phyloP scores from a whole-genome alignment of 2,888 invertebrate species.

The Acanthococcus lagerstroemiae region DNA sequence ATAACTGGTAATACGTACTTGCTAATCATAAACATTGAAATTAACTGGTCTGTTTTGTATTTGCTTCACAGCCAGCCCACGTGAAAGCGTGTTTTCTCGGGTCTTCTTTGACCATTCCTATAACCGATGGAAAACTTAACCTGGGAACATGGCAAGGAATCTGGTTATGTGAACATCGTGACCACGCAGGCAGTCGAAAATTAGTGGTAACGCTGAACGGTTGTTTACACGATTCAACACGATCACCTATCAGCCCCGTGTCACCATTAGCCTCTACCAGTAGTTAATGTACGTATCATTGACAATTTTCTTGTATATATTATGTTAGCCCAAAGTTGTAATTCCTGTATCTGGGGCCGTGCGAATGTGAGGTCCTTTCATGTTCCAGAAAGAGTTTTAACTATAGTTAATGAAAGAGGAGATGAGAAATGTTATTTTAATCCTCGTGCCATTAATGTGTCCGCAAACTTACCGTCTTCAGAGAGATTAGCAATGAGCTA shows the following conservation, averaged over 20 bases:
- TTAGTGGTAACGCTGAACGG: constrained; percentile 80
- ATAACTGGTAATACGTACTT: not conserved
- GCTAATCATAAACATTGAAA: not conserved
- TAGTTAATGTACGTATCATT: constrained; percentile 58
- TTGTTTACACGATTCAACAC: constrained; percentile 71
- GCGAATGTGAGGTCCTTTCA: no score
- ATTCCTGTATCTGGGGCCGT: no score
- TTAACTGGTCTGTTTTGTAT: constrained; percentile 16
- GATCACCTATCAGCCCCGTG: constrained; percentile 77
- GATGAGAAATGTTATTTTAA: no score
- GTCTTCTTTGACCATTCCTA: constrained; percentile 88
- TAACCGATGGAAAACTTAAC: constrained; percentile 89
- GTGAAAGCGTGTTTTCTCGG: constrained; percentile 95
- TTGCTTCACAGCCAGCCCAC: constrained; percentile 74
- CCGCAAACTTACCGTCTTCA: no score
- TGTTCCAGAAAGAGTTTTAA: no score
- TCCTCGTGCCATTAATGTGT: no score
- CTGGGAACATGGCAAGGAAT: constrained; percentile 97
- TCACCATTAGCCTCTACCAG: constrained; percentile 79
- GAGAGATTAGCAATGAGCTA: no score
- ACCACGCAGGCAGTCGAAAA: constrained; percentile 88
- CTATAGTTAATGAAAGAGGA: no score
- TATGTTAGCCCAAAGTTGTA: no score
- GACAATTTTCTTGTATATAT: no score
- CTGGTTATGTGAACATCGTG: constrained; percentile 96